Evolutionary conservation across 35 echinoderm and acorn worm species (phyloP), one percentile per base, ranked within the genome.

Genomic region (Patiria miniata): DNA sequence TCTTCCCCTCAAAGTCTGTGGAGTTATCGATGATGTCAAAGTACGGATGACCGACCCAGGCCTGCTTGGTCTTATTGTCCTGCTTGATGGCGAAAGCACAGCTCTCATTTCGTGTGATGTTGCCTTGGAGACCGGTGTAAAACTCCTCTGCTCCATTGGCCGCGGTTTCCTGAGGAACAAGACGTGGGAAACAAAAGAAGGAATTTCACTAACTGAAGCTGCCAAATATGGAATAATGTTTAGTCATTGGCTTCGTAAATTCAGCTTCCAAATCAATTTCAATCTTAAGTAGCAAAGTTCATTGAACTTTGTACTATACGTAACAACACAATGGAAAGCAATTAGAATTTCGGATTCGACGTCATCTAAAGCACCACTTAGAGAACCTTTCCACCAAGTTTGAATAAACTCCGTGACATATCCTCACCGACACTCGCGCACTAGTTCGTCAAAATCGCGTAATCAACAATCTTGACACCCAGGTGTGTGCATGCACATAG

Each of bases 21-120:
- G 82, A 84, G 33, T 84, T 84, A 60, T 84, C 82, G 18, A 84
- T 61, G 53, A 84, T 58, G 38, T 84, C 82, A 84, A 84, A 61
- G 52, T 60, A 84, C 0, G 82, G 82, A 84, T 84, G 82, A 17
- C 82, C 82, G 16, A 84, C 82, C 82, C 82, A 84, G 32, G 82
- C 19, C 57, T 65, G 82, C n/a, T 58, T 59, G 1, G 82, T 84
- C 54, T 37, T 84, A 34, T 84, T 58, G 33, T 84, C 82, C 19
- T 34, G 10, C 28, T 37, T 36, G 29, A 36, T 39, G 6, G 52
- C 82, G 36, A 36, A 33, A 12, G 28, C 53, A 40, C 53, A 40
- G 53, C 57, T 51, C 22, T 84, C 82, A 0, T 1, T 17, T 28
- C 82, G 38, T 34, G 54, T 61, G 7, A 39, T 3, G 29, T 84